Base-by-base conservation (phyloP, 2,797 vertebrate species). In the Chrosomus eos region DNA sequence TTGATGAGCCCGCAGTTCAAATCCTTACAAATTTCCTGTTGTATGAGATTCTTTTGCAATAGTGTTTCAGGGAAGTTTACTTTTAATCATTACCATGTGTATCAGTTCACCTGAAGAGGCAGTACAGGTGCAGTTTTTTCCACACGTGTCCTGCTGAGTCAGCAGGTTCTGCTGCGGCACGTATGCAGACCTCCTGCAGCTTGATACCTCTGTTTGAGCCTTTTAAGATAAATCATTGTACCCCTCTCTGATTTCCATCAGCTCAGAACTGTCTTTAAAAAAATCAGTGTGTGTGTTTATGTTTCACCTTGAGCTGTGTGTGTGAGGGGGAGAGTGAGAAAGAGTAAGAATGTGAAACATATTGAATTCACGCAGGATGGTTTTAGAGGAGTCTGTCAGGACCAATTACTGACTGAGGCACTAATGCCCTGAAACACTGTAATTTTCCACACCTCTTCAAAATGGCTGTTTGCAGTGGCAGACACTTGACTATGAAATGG, bases 171-270 rank as follows among this genome's bases (percentile, higher is more conserved):
- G 64, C 79, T 55, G 64, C 19, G 10, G 76, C 23, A 48, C 92
- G 93, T 93, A 92, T 94, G 93, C 86, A 87, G 3, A 85, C 88
- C 91, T 92, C 88, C 83, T 91, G 93, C 73, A 36, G 36, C 36
- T 70, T 76, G 26, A 19, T 74, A 71, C 66, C 10, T 73, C 31
- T 53, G 60, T 26, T 43, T 45, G 75, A 87, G 75, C 19, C 33
- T 68, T 70, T 67, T 55, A 53, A 83, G 72, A 53, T 89, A 85
- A 86, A 90, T 87, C 80, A 74, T 51, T 36, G 33, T n/a, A 18
- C 76, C 21, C 36, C 8, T 48, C 62, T 71, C 67, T 64, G 68
- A 53, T 80, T 81, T 85, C 64, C 84, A 58, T 85, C 81, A 84
- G n/a, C 36, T 40, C 33, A 33, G 18, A 68, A 7, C 62, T 58